Evolutionary conservation across 2,797 vertebrate genomes (phyloP).

Genomic region (Sebastes elongatus): DNA sequence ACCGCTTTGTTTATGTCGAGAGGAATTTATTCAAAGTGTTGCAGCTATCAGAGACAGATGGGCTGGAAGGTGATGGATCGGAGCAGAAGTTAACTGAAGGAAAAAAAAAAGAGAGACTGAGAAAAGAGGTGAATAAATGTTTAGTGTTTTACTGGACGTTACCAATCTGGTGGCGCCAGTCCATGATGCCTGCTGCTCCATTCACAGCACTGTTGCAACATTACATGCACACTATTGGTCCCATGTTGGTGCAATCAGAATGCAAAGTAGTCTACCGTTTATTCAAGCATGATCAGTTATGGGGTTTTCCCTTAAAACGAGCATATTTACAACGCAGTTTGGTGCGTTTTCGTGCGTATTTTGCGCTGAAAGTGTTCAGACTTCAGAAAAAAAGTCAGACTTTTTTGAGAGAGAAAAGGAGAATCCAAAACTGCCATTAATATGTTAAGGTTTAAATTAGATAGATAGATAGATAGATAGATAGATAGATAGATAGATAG

Average conservation of each 20-base stretch:
- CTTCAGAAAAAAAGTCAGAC: too few relatives aligned
- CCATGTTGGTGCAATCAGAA: neutral
- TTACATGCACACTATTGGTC: neutral
- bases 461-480: too few relatives aligned
- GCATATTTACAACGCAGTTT: neutral
- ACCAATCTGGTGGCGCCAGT: conserved; percentile 67
- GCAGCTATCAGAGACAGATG: conserved; percentile 89
- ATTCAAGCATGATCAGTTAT: neutral
- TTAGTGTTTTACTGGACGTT: conserved; percentile 63
- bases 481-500: too few relatives aligned
- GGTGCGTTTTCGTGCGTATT: neutral
- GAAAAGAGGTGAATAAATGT: conserved; percentile 27
- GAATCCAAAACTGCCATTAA: too few relatives aligned
- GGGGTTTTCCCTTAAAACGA: neutral
- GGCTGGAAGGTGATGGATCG: conserved; percentile 78
- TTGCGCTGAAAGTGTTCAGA: neutral
- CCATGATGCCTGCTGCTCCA: conserved; percentile 39
- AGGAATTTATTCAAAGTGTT: conserved; percentile 84
- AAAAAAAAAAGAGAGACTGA: conserved; percentile 16
- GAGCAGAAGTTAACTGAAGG: conserved; percentile 73
- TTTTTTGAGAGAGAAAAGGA: neutral
- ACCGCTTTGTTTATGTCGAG: conserved; percentile 78
- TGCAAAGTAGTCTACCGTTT: neutral
- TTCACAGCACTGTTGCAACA: conserved; percentile 15
- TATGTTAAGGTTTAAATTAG: too few relatives aligned